Evolutionary conservation across 2,888 invertebrate species (phyloP).

Genomic region (Lepidochitona cinerea): DNA sequence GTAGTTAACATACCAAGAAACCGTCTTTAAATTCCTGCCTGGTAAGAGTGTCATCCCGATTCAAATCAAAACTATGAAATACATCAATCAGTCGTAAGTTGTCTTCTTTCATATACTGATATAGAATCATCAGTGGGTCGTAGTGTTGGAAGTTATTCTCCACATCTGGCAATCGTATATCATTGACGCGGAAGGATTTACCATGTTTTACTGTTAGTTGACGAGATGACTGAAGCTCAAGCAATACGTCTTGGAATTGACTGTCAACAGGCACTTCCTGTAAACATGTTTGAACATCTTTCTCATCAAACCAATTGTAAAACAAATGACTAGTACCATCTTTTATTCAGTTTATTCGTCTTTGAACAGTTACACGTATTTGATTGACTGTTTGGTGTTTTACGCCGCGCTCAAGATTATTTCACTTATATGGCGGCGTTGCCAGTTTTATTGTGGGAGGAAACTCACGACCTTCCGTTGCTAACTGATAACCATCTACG

Average conservation of each 20-base stretch:
- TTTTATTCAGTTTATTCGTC: no score
- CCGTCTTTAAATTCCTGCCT: constrained; percentile 26
- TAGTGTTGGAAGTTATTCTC: constrained; percentile 3
- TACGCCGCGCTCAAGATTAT: no score
- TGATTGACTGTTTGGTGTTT: no score
- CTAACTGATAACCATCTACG: no score
- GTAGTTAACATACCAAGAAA: constrained; percentile 14
- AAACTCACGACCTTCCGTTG: no score
- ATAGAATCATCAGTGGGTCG: constrained; percentile 24
- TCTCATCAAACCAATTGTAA: no score
- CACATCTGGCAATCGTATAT: not conserved
- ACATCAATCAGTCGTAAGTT: constrained; percentile 25
- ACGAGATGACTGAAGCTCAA: not conserved
- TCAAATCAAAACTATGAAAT: constrained; percentile 22
- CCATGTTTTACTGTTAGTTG: not conserved
- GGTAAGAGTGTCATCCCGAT: constrained; percentile 21
- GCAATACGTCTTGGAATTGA: not conserved
- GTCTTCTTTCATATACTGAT: constrained; percentile 11
- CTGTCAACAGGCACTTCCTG: not conserved
- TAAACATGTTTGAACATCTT: no score
- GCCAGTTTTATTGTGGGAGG: no score
- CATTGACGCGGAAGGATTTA: not conserved
- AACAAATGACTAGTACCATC: no score
- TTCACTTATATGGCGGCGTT: no score
- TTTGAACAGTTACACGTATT: no score